Evolutionary conservation across 2,888 invertebrate species (phyloP).

Genomic region (Thelaira solivaga): DNA sequence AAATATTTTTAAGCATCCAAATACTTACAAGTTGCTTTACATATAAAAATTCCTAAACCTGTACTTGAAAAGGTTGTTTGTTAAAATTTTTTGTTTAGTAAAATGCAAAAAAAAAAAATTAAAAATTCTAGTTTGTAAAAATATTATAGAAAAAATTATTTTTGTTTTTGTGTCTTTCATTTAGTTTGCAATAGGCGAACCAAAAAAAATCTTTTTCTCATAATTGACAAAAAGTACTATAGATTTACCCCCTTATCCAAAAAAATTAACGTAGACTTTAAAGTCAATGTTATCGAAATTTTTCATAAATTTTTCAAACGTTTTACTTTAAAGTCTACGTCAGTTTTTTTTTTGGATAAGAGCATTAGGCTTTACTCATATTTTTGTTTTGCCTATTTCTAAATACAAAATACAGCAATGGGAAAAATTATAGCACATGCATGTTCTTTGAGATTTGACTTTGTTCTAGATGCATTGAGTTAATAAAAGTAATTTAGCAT

Average conservation of each 20-base stretch:
- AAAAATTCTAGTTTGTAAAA: constrained; percentile 25
- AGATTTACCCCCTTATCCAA: neutral
- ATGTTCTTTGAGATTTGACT: neutral
- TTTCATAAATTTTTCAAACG: no score
- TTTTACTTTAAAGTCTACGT: no score
- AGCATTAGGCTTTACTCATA: no score
- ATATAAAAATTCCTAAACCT: no score
- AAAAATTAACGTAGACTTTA: no score
- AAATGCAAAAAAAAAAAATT: constrained; percentile 49
- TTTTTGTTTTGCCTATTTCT: no score
- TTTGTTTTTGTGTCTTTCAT: constrained; percentile 1
- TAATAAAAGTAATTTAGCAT: no score
- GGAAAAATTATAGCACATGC: neutral
- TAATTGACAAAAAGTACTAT: neutral
- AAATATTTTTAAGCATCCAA: neutral
- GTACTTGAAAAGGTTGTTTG: neutral
- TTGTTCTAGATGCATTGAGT: no score
- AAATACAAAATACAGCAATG: neutral
- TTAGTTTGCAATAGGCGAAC: neutral
- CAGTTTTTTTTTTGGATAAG: no score
- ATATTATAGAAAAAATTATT: constrained; percentile 13
- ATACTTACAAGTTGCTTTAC: no score
- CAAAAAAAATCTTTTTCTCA: neutral
- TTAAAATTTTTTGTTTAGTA: neutral
- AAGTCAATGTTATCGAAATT: no score